Conservation (phyloP, 2,888 invertebrate genomes). For the Cremastobaeus sp. region DNA sequence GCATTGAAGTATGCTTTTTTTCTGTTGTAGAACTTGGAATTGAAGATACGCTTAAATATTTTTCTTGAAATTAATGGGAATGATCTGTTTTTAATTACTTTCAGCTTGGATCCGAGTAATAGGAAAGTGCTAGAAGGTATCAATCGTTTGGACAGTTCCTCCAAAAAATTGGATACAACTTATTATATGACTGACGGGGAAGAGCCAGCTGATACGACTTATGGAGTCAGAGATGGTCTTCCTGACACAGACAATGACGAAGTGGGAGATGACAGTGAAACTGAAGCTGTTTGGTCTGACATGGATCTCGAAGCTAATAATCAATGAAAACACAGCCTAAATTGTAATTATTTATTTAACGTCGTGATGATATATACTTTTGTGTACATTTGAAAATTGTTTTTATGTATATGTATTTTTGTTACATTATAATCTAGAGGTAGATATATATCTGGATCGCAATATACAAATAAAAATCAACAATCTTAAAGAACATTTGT, state of each 20-base stretch:
- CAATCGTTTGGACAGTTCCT: slow-evolving; percentile 81
- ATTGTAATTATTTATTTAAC: slow-evolving; percentile 20
- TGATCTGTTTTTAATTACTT: slow-evolving; percentile 51
- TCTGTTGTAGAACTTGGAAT: too few relatives aligned
- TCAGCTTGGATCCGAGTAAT: slow-evolving; percentile 83
- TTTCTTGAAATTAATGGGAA: too few relatives aligned
- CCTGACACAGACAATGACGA: slow-evolving; percentile 78
- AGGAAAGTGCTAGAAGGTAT: slow-evolving; percentile 83
- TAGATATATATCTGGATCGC: too few relatives aligned
- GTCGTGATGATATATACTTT: slow-evolving; percentile 4
- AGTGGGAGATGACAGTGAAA: slow-evolving; percentile 80
- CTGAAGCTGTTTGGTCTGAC: slow-evolving; percentile 82
- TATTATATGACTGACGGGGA: slow-evolving; percentile 80
- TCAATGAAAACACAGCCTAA: slow-evolving; percentile 67
- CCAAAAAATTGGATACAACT: slow-evolving; percentile 79
- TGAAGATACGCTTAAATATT: too few relatives aligned
- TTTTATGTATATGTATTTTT: slow-evolving; percentile 34
- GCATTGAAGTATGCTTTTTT: slow-evolving; percentile 81
- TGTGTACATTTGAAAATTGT: slow-evolving; percentile 17
- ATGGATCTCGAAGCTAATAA: slow-evolving; percentile 81
- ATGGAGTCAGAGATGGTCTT: slow-evolving; percentile 78
- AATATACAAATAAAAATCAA: too few relatives aligned
- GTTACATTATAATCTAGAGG: slow-evolving; percentile 22
- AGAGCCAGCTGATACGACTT: slow-evolving; percentile 79
- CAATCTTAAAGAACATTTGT: too few relatives aligned